Evolutionary conservation across 2,113 vertebrate genomes (phyloP).

Genomic region (Tetrao urogallus): DNA sequence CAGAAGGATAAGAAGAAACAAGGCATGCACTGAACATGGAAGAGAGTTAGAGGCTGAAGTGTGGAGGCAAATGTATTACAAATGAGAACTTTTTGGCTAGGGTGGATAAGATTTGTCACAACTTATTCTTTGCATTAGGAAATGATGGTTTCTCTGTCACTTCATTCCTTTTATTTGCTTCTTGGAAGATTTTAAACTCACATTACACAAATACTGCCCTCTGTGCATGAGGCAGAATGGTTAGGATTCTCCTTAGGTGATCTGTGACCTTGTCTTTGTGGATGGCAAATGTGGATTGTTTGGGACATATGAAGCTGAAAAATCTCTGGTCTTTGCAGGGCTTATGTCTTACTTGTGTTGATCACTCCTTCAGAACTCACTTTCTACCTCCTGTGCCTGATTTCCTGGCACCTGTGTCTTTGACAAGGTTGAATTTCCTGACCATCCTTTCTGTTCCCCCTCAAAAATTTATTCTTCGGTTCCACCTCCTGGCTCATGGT

Average conservation of each 20-base stretch:
- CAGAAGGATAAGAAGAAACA: background rate
- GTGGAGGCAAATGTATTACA: background rate
- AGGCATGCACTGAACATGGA: background rate
- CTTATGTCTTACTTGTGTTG: background rate
- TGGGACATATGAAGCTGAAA: background rate
- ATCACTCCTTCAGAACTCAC: background rate
- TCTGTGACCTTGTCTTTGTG: background rate
- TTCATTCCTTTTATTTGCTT: background rate
- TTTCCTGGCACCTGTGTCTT: background rate
- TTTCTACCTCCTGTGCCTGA: background rate
- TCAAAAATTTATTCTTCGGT: slow-evolving; percentile 59
- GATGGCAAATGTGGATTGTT: background rate
- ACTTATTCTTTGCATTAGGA: background rate
- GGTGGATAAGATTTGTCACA: background rate
- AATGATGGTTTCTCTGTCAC: background rate
- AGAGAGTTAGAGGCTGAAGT: background rate
- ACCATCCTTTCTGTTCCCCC: background rate
- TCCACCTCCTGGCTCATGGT: slow-evolving; percentile 55
- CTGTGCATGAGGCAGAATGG: background rate
- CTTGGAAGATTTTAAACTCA: background rate
- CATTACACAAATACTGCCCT: background rate
- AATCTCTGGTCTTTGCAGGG: background rate
- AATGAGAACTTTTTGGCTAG: background rate
- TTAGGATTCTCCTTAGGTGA: background rate
- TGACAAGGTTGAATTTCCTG: slow-evolving; percentile 4